Evolutionary conservation across 2,888 invertebrate species (phyloP).

Genomic region (Trachelus iudaicus): DNA sequence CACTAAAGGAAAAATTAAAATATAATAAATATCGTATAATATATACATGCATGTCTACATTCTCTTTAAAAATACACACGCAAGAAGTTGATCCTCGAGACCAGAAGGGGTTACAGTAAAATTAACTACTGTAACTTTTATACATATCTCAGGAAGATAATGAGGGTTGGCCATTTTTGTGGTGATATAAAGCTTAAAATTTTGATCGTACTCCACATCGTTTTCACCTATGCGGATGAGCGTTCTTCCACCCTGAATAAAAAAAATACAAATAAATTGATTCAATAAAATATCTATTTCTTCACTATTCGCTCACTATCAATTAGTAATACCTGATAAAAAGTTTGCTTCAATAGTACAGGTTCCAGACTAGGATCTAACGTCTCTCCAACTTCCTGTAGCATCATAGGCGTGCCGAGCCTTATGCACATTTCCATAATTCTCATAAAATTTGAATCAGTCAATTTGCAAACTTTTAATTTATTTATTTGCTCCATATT

Average conservation of each 20-base stretch:
- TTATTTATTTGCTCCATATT: constrained; percentile 85
- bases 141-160: constrained; percentile 92
- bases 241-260: constrained; percentile 76
- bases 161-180: constrained; percentile 94
- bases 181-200: constrained; percentile 90
- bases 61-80: constrained; percentile 71
- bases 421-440: constrained; percentile 84
- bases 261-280: constrained; percentile 12
- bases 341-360: constrained; percentile 84
- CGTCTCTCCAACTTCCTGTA: constrained; percentile 90
- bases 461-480: constrained; percentile 82
- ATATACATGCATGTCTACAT: not conserved
- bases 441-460: constrained; percentile 80
- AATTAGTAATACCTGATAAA: constrained; percentile 69
- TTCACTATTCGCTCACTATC: not conserved
- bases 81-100: constrained; percentile 90
- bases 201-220: constrained; percentile 87
- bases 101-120: constrained; percentile 92
- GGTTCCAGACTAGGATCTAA: constrained; percentile 90
- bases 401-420: constrained; percentile 85
- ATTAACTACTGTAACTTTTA: constrained; percentile 92
- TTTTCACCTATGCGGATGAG: constrained; percentile 88
- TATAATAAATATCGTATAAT: not conserved
- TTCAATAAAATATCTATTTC: not conserved
- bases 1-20: constrained; percentile 65